phyloP scores from a whole-genome alignment of 2,888 invertebrate genomes.

The Steinernema carpocapsae region DNA sequence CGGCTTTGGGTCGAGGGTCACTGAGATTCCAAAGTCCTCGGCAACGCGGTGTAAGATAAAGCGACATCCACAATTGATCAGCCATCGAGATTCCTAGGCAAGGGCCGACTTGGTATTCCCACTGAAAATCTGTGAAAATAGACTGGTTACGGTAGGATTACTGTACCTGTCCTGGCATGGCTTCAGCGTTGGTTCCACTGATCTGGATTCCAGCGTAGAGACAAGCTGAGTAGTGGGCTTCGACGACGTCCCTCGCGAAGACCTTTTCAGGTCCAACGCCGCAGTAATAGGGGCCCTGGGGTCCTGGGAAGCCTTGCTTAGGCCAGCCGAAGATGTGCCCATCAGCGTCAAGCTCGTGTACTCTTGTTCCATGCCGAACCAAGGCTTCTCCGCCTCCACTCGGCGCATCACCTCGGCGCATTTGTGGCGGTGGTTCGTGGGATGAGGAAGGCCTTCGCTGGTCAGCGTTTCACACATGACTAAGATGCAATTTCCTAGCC shows the following conservation, averaged over 20 bases:
- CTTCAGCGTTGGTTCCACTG: slow-evolving; percentile 86
- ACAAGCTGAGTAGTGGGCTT: slow-evolving; percentile 92
- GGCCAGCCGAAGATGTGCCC: slow-evolving; percentile 68
- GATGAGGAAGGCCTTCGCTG: slow-evolving; percentile 79
- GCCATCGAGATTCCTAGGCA: slow-evolving; percentile 72
- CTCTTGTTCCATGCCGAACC: slow-evolving; percentile 74
- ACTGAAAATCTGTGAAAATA: slow-evolving; percentile 57
- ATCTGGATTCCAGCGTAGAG: slow-evolving; percentile 90
- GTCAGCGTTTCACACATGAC: slow-evolving; percentile 76
- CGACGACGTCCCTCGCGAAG: slow-evolving; percentile 91
- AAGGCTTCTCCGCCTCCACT: slow-evolving; percentile 44
- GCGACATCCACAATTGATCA: slow-evolving; percentile 72
- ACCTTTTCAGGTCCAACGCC: slow-evolving; percentile 94
- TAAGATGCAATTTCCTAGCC: slow-evolving; percentile 56
- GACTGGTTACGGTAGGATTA: too few relatives aligned
- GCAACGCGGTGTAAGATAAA: slow-evolving; percentile 71
- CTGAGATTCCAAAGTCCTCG: slow-evolving; percentile 71
- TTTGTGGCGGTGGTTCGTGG: slow-evolving; percentile 49
- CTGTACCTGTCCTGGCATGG: not conserved
- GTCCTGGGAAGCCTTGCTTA: slow-evolving; percentile 65
- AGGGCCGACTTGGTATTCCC: slow-evolving; percentile 71
- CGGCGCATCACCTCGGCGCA: slow-evolving; percentile 48
- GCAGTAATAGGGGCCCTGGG: slow-evolving; percentile 80
- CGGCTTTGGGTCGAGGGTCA: slow-evolving; percentile 72
- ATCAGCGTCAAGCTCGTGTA: slow-evolving; percentile 71